These are phyloP conservation scores for Elephas maximus DNA, from an alignment of 2,113 vertebrate species.

Conservation along the genomic window DNA sequence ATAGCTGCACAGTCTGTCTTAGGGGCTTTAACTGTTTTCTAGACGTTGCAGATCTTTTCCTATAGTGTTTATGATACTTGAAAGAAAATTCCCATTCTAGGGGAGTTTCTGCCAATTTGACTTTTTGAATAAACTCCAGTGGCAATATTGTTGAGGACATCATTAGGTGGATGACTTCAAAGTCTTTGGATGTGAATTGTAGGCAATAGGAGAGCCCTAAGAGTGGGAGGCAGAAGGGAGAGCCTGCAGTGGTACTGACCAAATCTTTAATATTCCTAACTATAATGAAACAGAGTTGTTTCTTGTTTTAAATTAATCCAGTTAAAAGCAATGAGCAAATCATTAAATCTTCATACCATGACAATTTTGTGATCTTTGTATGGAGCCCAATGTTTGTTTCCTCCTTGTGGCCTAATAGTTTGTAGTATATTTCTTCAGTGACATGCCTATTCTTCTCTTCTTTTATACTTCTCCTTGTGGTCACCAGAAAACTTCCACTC, in stretches of 20 bases:
- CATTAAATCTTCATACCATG: not conserved
- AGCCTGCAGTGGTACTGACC: not conserved
- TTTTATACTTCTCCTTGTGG: not conserved
- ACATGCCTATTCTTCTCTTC: not conserved
- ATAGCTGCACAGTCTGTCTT: not conserved
- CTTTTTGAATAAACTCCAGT: conserved; percentile 2
- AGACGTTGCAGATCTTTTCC: not conserved
- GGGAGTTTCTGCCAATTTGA: not conserved
- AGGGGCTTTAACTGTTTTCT: conserved; percentile 34
- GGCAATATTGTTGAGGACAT: not conserved
- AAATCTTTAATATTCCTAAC: not conserved
- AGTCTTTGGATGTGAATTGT: not conserved
- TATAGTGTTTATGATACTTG: not conserved
- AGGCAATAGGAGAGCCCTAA: not conserved
- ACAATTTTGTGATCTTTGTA: not conserved
- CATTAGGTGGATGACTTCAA: not conserved
- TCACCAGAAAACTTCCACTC: not conserved
- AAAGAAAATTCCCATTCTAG: not conserved
- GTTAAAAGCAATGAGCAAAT: not conserved
- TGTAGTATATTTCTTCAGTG: not conserved
- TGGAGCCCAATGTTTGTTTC: not conserved
- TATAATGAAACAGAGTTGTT: not conserved
- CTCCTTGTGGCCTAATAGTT: not conserved
- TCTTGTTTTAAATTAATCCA: not conserved
- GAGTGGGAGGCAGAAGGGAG: too few relatives aligned